Percentiles rank a stretch among this genome's conserved stretches.
Conservation (phyloP, 1,140 invertebrate genomes). For the Drosophila bifasciata region DNA sequence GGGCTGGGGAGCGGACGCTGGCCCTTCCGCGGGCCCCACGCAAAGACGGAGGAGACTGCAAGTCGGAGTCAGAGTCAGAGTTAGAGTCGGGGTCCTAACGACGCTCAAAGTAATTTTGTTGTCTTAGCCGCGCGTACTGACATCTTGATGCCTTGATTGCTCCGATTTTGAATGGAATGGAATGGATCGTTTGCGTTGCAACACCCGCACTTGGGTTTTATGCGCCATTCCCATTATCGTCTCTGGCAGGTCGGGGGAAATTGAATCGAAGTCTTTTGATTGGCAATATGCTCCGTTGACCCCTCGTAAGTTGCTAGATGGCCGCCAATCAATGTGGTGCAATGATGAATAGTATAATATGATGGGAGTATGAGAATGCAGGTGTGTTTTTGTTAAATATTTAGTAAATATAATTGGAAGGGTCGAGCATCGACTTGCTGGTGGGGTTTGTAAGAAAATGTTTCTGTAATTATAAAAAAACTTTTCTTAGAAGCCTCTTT, state of each 20-base stretch:
- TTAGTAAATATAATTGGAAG: slow-evolving; percentile 10
- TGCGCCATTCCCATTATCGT: slow-evolving; percentile 64
- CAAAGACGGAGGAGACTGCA: background rate
- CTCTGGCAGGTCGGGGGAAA: slow-evolving; percentile 58
- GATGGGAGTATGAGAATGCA: slow-evolving; percentile 20
- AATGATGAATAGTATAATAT: slow-evolving; percentile 8
- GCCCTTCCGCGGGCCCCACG: slow-evolving; percentile 7
- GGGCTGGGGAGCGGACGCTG: background rate
- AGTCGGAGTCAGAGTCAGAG: slow-evolving; percentile 11
- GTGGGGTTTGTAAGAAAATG: too few species aligned
- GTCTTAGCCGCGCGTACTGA: slow-evolving; percentile 77
- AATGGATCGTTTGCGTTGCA: slow-evolving; percentile 57
- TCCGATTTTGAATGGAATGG: slow-evolving; percentile 78
- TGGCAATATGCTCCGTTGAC: slow-evolving; percentile 64
- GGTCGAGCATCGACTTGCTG: too few species aligned
- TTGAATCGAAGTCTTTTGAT: slow-evolving; percentile 76
- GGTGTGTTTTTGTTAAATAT: background rate
- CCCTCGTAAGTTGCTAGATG: slow-evolving; percentile 26
- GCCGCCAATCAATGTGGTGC: slow-evolving; percentile 24
- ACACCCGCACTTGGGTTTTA: slow-evolving; percentile 64
- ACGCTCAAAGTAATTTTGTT: slow-evolving; percentile 75
- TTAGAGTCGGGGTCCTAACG: slow-evolving; percentile 62
- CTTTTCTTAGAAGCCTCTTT: too few species aligned
- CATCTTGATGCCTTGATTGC: slow-evolving; percentile 77
- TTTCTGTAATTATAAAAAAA: too few species aligned